Conservation (phyloP, 2,888 invertebrate species). For the Ophion costatus region DNA sequence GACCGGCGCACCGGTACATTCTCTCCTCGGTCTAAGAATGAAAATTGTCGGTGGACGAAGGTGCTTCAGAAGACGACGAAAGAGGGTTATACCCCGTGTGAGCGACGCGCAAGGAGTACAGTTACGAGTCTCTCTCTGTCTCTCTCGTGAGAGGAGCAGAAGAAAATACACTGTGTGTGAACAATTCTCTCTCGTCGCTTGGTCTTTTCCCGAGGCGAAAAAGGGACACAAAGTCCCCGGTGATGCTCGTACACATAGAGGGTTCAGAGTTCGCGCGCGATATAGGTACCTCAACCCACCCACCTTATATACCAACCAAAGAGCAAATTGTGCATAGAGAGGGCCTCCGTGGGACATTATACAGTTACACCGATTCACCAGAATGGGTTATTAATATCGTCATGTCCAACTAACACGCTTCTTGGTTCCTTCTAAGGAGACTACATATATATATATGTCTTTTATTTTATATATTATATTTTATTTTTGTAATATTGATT, state of each 20-base stretch:
- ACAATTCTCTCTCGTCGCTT: constrained; percentile 43
- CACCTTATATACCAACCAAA: constrained; percentile 30
- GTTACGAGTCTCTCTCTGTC: constrained; percentile 53
- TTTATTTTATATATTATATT: no score
- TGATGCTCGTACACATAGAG: constrained; percentile 32
- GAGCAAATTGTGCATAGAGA: constrained; percentile 32
- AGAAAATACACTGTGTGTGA: constrained; percentile 45
- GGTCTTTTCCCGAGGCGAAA: constrained; percentile 31
- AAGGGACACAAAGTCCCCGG: constrained; percentile 41
- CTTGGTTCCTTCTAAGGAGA: constrained; percentile 5
- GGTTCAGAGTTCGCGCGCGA: constrained; percentile 63
- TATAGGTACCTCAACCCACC: constrained; percentile 41
- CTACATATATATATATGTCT: no score
- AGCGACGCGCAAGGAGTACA: constrained; percentile 52
- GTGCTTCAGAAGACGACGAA: constrained; percentile 45
- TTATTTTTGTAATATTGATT: no score
- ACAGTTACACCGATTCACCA: constrained; percentile 58
- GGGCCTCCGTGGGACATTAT: constrained; percentile 38
- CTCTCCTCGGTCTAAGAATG: constrained; percentile 70
- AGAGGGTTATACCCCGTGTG: constrained; percentile 46
- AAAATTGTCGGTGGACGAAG: constrained; percentile 75
- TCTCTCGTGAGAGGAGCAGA: background rate
- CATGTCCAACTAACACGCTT: constrained; percentile 60
- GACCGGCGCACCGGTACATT: constrained; percentile 61
- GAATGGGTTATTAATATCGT: constrained; percentile 64